Base-by-base conservation (phyloP, 2,113 vertebrate species). In the Cinclus mexicanus region DNA sequence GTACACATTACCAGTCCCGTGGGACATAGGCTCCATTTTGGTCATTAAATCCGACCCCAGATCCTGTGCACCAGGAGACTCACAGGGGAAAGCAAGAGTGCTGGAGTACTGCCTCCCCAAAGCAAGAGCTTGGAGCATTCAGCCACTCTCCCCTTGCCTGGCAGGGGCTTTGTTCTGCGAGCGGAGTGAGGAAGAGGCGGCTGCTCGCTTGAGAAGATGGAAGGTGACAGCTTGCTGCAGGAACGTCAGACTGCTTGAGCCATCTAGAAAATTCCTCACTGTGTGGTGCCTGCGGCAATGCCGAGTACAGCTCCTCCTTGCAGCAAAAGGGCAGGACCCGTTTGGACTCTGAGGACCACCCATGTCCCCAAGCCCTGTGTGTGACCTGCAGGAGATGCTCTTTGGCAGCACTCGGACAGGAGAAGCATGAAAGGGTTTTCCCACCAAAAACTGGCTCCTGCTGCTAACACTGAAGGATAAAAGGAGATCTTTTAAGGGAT, bases 181-280 rank as follows among this genome's bases (percentile, higher is more conserved):
- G 16, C 2, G 1, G 9, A 57, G 26, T 22, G 42, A 50, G 52
- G 47, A 61, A 55, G 57, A 69, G 44, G 37, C 23, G 63, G 46
- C 46, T 33, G n/a, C 31, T 72, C 0, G 0, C 79, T 67, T 67
- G 76, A 88, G n/a, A 57, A 88, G 67, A 81, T 28, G 35, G 23
- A 75, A 94, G 68, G 42, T 59, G 83, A 88, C 83, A 81, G 59
- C 35, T 83, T 74, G 42, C 76, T 83, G 35, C 42, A 83, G 56
- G 14, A 89, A 9, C 44, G 44, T 23, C 92, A 84, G 37, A 49
- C 29, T 87, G 83, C 76, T 53, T 49, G 39, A 89, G 47, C 33
- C 47, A 61, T 56, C 53, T 5, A 56, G 37, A 15, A 69, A 24
- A 84, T 53, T 44, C 47, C 31, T 84, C 53, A 39, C 76, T 53